Base-by-base conservation (phyloP, 2,797 vertebrate genomes). In the Eurystomus glaucurus region DNA sequence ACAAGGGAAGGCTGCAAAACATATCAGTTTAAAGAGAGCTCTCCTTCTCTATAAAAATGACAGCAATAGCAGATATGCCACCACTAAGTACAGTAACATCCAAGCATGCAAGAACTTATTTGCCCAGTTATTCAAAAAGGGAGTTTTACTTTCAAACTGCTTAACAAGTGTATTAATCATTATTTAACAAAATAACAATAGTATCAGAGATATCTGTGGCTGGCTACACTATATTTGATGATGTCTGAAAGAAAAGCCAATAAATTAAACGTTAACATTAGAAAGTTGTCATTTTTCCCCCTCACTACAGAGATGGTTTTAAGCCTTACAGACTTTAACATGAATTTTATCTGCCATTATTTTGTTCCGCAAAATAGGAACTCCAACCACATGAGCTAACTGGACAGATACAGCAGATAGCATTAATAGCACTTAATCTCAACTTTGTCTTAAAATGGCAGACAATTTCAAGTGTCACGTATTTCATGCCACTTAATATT, bases 311-410 rank as follows among this genome's bases (percentile, higher is more conserved):
- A 85, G 51, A 68, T 23, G 10, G 12, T 96, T 97, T 86, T 89
- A 96, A 94, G 54, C 41, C 14, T 72, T 52, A 65, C 16, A 84
- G 69, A 81, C 1, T 12, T 82, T 1, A 61, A 14, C 3, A 21
- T n/a, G 33, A 57, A 29, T 82, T 85, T 95, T 33, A 52, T 85
- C 88, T 81, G 41, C 17, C 7, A n/a, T 55, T 19, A 20, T 87
- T 89, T 95, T 68, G 45, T 93, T 90, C 89, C 61, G 28, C 54
- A 93, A 88, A 76, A 82, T 18, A 72, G 13, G 35, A 93, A 93
- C 65, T 43, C 33, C 10, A 20, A 19, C 10, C 26, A 64, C 33
- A 51, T 50, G 43, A 69, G 16, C 50, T 41, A 51, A 86, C 41
- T 64, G 51, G 50, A 62, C 35, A 85, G 52, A 69, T 18, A 66